Percentiles rank a stretch among this genome's conserved stretches.
Evolutionary conservation across 2,113 vertebrate genomes (phyloP).

Genomic region (Stercorarius parasiticus): DNA sequence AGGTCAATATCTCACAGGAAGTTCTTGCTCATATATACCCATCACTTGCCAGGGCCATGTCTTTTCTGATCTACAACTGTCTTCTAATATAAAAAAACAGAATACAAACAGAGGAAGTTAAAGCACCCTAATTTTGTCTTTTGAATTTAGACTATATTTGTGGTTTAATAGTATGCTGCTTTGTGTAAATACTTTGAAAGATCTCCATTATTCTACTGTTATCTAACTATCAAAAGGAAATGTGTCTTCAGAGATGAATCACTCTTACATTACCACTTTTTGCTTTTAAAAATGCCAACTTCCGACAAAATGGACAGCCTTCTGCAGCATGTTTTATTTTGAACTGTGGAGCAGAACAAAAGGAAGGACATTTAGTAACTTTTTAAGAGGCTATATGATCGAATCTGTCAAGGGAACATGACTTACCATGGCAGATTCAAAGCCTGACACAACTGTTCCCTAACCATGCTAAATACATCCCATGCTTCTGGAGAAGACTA

Average conservation of each 20-base stretch:
- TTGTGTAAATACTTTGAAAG: neutral
- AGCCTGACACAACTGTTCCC: neutral
- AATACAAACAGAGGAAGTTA: neutral
- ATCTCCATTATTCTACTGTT: neutral
- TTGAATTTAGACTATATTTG: neutral
- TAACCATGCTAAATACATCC: neutral
- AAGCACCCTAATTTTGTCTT: neutral
- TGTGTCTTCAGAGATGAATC: neutral
- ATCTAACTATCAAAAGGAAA: neutral
- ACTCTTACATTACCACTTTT: neutral
- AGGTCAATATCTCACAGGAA: slow-evolving; percentile 46
- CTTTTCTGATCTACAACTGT: slow-evolving; percentile 10
- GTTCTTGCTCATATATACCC: slow-evolving; percentile 16
- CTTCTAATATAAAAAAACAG: neutral
- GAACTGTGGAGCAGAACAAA: slow-evolving; percentile 40
- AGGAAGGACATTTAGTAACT: neutral
- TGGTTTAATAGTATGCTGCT: neutral
- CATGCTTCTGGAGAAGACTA: neutral
- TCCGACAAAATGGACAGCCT: slow-evolving; percentile 35
- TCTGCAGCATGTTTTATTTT: slow-evolving; percentile 37
- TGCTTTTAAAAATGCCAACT: neutral
- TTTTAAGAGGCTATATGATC: slow-evolving; percentile 15
- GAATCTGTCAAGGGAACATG: neutral
- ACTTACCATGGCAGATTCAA: neutral
- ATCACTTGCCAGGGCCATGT: neutral